Percentiles rank a stretch among this genome's conserved stretches.
These are phyloP conservation scores for Lochmaea capreae DNA, from an alignment of 2,888 invertebrate species.

Conservation along the genomic window DNA sequence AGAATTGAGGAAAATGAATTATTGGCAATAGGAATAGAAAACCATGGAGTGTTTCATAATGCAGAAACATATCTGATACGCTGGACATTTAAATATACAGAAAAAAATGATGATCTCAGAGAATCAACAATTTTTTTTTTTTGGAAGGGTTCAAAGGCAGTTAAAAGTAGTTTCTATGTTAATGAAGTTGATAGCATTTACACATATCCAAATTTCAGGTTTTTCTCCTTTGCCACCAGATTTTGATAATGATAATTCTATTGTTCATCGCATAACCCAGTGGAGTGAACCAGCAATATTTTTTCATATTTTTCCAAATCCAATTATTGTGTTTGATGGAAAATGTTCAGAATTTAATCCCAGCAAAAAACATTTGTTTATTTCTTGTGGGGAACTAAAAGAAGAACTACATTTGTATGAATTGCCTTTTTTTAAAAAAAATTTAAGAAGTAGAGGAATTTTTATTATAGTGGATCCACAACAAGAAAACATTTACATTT, in stretches of 20 bases:
- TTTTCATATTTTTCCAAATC: slow-evolving; percentile 48
- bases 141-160: slow-evolving; percentile 53
- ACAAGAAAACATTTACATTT: slow-evolving; percentile 43
- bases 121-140: slow-evolving; percentile 48
- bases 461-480: slow-evolving; percentile 48
- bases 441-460: slow-evolving; percentile 50
- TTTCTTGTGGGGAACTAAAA: slow-evolving; percentile 49
- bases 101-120: slow-evolving; percentile 30
- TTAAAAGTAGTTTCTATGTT: slow-evolving; percentile 41
- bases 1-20: slow-evolving; percentile 45
- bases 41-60: slow-evolving; percentile 46
- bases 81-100: slow-evolving; percentile 45
- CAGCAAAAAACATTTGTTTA: slow-evolving; percentile 44
- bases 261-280: slow-evolving; percentile 51
- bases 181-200: background rate
- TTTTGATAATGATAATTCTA: slow-evolving; percentile 47
- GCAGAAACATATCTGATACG: slow-evolving; percentile 50
- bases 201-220: slow-evolving; percentile 5
- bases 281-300: slow-evolving; percentile 55
- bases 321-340: slow-evolving; percentile 45
- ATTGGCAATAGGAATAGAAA: slow-evolving; percentile 31
- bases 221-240: slow-evolving; percentile 51
- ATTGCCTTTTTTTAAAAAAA: slow-evolving; percentile 46
- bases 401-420: slow-evolving; percentile 53
- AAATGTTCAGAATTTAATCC: slow-evolving; percentile 40